These are phyloP conservation scores for Cyclargus thomasi DNA, from an alignment of 1,140 invertebrate genomes.

Conservation along the genomic window DNA sequence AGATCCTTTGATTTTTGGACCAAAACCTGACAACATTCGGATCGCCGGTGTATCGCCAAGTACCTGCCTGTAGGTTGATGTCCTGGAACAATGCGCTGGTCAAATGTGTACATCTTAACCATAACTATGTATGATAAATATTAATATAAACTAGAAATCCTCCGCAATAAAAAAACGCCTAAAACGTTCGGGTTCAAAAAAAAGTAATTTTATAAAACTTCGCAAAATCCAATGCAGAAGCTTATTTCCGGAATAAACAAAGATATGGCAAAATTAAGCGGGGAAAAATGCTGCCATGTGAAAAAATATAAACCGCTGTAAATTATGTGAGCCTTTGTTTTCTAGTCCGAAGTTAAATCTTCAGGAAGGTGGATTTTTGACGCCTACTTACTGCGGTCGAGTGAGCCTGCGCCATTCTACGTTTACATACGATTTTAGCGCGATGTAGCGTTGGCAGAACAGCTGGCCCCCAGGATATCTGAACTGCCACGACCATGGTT, in stretches of 20 bases:
- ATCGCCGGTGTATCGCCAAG: too few species aligned
- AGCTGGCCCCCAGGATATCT: not conserved
- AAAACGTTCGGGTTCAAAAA: not conserved
- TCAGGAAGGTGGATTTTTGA: constrained; percentile 29
- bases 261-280: not conserved
- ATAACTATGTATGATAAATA: too few species aligned
- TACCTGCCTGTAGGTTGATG: too few species aligned
- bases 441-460: constrained; percentile 36
- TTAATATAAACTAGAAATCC: too few species aligned
- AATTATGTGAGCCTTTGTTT: constrained; percentile 16
- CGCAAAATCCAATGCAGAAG: not conserved
- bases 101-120: too few species aligned
- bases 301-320: constrained; percentile 11
- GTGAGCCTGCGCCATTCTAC: constrained; percentile 40
- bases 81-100: too few species aligned
- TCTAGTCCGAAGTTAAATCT: constrained; percentile 22
- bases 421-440: constrained; percentile 47
- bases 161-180: too few species aligned
- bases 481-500: too few species aligned
- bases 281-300: not conserved
- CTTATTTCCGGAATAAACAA: constrained; percentile 3
- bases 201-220: not conserved
- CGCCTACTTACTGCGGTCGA: constrained; percentile 30
- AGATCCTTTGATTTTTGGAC: too few species aligned
- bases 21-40: too few species aligned